phyloP scores from a whole-genome alignment of 1,140 invertebrate genomes.

The Sitophilus oryzae region DNA sequence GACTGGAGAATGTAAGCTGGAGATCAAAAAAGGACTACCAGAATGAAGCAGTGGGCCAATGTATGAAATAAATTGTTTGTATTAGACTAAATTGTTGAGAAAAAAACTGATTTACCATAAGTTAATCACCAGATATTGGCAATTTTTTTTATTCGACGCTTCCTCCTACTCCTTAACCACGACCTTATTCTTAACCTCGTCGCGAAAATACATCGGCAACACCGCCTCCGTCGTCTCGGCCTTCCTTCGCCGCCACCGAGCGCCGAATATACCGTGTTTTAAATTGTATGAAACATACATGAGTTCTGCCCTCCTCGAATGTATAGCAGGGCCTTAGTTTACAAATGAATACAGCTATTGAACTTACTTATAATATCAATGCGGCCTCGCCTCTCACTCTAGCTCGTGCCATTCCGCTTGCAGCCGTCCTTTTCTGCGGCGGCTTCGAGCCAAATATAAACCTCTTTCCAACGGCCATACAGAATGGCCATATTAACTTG shows the following conservation, averaged over 20 bases:
- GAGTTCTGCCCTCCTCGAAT: constrained; percentile 44
- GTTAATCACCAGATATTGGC: no score
- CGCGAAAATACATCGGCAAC: no score
- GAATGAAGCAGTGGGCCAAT: no score
- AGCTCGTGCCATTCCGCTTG: constrained; percentile 28
- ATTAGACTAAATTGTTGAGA: no score
- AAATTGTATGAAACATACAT: constrained; percentile 47
- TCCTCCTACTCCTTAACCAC: no score
- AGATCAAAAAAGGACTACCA: no score
- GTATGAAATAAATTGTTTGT: no score
- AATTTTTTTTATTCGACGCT: no score
- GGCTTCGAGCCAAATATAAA: constrained; percentile 41
- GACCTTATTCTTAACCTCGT: no score
- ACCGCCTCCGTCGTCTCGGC: constrained; percentile 2
- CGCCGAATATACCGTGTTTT: constrained; percentile 42
- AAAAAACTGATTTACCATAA: no score
- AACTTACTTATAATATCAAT: constrained; percentile 71
- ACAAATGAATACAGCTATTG: constrained; percentile 70
- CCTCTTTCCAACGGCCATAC: constrained; percentile 46
- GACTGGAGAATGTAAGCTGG: no score
- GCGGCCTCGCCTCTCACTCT: constrained; percentile 44
- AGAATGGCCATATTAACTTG: constrained; percentile 79
- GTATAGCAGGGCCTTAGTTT: constrained; percentile 51
- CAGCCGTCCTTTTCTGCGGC: constrained; percentile 36
- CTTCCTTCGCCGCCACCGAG: constrained; percentile 3